phyloP scores from a whole-genome alignment of 2,797 vertebrate species.

The Muscicapa striata region DNA sequence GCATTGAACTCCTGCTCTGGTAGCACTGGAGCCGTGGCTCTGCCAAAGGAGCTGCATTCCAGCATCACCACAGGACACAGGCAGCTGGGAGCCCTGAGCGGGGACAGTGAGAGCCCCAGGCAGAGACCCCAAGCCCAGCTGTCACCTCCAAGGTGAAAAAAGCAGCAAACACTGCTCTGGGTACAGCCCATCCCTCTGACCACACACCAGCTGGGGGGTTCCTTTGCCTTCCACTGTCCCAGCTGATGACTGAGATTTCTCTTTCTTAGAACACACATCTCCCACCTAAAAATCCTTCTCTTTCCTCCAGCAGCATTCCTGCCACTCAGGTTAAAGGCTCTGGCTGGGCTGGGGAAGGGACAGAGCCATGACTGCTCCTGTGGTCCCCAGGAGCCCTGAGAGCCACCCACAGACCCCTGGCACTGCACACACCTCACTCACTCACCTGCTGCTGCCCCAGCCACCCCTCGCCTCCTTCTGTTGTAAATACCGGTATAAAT shows the following conservation, averaged over 20 bases:
- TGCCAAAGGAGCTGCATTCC: neutral
- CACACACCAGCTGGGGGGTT: neutral
- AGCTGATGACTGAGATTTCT: neutral
- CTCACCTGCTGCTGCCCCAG: neutral
- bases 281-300: conserved; percentile 16
- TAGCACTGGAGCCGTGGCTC: neutral
- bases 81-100: neutral
- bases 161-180: neutral
- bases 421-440: neutral
- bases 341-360: neutral
- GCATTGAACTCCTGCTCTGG: neutral
- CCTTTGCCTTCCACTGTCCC: neutral
- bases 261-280: conserved; percentile 14
- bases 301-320: conserved; percentile 42
- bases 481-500: conserved; percentile 63
- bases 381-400: rapidly evolving
- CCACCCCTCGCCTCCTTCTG: neutral
- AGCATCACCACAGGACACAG: rapidly evolving
- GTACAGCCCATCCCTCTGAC: neutral
- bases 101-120: neutral
- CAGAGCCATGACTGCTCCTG: neutral
- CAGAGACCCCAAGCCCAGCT: neutral
- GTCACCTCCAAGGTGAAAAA: neutral
- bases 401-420: rapidly evolving
- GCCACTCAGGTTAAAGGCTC: conserved; percentile 79